These are phyloP conservation scores for Pseudochromis fuscus DNA, from an alignment of 2,797 vertebrate species.

Conservation along the genomic window DNA sequence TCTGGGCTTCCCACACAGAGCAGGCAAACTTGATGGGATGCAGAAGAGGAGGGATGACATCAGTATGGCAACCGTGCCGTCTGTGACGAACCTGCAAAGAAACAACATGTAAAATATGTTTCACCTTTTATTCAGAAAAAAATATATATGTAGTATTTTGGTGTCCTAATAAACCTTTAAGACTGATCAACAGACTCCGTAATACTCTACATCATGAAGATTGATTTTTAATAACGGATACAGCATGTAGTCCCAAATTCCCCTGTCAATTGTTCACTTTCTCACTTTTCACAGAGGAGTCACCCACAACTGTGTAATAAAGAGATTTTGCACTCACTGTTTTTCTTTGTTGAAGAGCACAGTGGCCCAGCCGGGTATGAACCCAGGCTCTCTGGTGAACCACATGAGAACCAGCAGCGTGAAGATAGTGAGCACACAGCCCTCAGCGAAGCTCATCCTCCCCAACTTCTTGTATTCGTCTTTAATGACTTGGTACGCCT, in stretches of 20 bases:
- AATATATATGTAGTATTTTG: too few relatives aligned
- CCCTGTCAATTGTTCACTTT: too few relatives aligned
- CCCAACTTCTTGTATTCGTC: constrained; percentile 85
- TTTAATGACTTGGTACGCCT: constrained; percentile 84
- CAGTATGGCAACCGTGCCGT: constrained; percentile 89
- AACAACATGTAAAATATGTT: constrained; percentile 3
- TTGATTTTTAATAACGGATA: too few relatives aligned
- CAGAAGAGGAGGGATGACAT: constrained; percentile 86
- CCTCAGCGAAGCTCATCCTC: constrained; percentile 87
- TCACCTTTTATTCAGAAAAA: neutral
- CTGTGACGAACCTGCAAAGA: constrained; percentile 85
- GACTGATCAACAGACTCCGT: too few relatives aligned
- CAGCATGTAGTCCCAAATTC: too few relatives aligned
- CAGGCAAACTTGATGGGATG: constrained; percentile 82
- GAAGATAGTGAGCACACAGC: constrained; percentile 83
- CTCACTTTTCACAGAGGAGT: too few relatives aligned
- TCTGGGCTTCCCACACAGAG: neutral
- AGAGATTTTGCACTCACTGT: constrained; percentile 78
- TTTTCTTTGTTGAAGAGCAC: constrained; percentile 78
- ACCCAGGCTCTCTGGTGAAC: constrained; percentile 93
- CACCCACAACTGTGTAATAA: neutral
- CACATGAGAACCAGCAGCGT: constrained; percentile 87
- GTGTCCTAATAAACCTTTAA: too few relatives aligned
- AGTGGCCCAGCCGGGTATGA: constrained; percentile 90
- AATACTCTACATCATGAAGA: too few relatives aligned